Conservation (phyloP, 1,140 invertebrate species). For the Caenorhabditis briggsae region DNA sequence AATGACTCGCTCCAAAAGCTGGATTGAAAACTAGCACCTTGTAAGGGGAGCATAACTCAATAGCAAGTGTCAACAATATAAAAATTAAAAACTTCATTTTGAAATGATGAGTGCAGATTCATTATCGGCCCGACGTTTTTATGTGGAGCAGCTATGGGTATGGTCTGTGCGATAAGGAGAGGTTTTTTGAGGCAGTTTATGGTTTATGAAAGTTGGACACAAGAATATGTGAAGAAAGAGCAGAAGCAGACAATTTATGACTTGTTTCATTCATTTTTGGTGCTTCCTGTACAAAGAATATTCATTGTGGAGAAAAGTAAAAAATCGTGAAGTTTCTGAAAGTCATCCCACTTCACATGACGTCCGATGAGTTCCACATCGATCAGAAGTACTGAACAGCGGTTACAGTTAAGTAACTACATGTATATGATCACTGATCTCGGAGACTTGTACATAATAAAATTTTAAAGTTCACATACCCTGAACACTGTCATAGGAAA, state of each 20-base stretch:
- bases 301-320: not conserved
- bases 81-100: constrained; percentile 36
- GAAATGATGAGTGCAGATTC: not conserved
- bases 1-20: constrained; percentile 47
- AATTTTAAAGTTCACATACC: no score
- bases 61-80: constrained; percentile 5
- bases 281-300: not conserved
- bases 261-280: not conserved
- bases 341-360: no score
- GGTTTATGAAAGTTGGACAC: constrained; percentile 23
- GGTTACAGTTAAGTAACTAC: no score
- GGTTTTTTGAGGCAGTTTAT: not conserved
- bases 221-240: not conserved
- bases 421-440: no score
- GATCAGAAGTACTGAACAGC: no score
- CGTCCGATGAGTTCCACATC: no score
- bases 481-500: no score
- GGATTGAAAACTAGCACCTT: constrained; percentile 63
- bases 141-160: not conserved
- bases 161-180: constrained; percentile 36
- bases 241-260: not conserved
- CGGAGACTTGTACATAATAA: no score
- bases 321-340: not conserved
- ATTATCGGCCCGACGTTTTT: constrained; percentile 5
- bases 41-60: constrained; percentile 37